Percentiles rank a stretch among this genome's conserved stretches.
Conservation (phyloP, 2,888 invertebrate species). For the Arrhopalites spinosus region DNA sequence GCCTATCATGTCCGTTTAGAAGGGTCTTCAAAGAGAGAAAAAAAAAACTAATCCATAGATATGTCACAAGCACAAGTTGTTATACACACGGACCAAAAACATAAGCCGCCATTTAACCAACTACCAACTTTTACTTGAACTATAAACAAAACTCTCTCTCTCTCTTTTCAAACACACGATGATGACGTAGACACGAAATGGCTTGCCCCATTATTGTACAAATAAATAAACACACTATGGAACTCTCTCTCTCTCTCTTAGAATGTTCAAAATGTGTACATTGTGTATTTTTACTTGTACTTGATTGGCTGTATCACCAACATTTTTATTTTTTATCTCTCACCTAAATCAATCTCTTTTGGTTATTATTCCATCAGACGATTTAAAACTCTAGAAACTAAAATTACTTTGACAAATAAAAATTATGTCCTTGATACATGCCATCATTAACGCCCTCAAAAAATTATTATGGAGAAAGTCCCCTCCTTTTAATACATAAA, state of each 20-base stretch:
- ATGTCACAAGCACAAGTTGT: too few relatives aligned
- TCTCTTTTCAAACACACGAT: neutral
- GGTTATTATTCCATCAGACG: slow-evolving; percentile 9
- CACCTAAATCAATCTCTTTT: slow-evolving; percentile 1
- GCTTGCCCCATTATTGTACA: too few relatives aligned
- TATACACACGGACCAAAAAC: neutral
- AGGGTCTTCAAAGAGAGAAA: too few relatives aligned
- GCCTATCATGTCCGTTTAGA: too few relatives aligned
- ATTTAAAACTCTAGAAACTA: neutral
- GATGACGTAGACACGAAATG: too few relatives aligned
- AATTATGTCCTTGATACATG: too few relatives aligned
- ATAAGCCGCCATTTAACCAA: neutral
- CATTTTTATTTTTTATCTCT: neutral
- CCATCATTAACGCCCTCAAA: neutral
- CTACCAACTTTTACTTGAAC: neutral
- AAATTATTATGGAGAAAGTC: neutral
- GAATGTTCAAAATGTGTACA: neutral
- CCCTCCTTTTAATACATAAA: too few relatives aligned
- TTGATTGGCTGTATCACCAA: too few relatives aligned
- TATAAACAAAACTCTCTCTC: neutral
- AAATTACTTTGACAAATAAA: neutral
- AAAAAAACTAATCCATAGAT: too few relatives aligned
- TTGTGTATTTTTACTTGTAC: too few relatives aligned
- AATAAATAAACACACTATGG: too few relatives aligned
- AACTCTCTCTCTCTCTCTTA: neutral